Percentiles rank a stretch among this genome's conserved stretches.
Evolutionary conservation across 2,113 vertebrate genomes (phyloP).

Genomic region (Mesitornis unicolor): DNA sequence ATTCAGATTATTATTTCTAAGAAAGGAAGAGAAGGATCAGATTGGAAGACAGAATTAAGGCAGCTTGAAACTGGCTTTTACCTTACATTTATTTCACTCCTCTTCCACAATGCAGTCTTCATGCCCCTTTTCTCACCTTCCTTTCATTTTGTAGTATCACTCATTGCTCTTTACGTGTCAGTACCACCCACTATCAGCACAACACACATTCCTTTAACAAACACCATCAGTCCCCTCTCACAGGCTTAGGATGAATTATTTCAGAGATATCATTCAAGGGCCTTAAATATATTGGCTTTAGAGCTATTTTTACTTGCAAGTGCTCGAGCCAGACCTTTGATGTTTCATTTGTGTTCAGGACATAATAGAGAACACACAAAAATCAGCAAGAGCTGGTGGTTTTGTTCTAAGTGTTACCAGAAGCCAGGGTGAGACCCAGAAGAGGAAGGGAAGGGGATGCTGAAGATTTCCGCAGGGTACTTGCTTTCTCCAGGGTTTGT

Average conservation of each 20-base stretch:
- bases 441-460: slow-evolving; percentile 3
- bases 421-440: not conserved
- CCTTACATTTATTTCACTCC: not conserved
- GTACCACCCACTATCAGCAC: slow-evolving; percentile 1
- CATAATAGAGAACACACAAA: not conserved
- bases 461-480: slow-evolving; percentile 6
- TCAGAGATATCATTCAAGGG: not conserved
- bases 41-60: not conserved
- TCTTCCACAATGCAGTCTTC: not conserved
- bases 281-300: slow-evolving; percentile 25
- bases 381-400: slow-evolving; percentile 4
- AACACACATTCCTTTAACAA: not conserved
- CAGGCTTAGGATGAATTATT: slow-evolving; percentile 2
- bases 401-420: slow-evolving; percentile 21
- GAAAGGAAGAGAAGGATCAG: not conserved
- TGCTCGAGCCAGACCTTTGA: slow-evolving; percentile 16
- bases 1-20: not conserved
- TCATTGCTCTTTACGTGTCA: not conserved
- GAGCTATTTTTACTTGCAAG: slow-evolving; percentile 32
- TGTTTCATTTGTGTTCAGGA: not conserved
- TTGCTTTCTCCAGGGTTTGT: slow-evolving; percentile 1
- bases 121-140: slow-evolving; percentile 2
- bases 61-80: not conserved
- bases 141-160: not conserved
- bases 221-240: not conserved